Evolutionary conservation across 64 coral and sea anemone genomes (phyloP).

Genomic region (Porites australiensis): DNA sequence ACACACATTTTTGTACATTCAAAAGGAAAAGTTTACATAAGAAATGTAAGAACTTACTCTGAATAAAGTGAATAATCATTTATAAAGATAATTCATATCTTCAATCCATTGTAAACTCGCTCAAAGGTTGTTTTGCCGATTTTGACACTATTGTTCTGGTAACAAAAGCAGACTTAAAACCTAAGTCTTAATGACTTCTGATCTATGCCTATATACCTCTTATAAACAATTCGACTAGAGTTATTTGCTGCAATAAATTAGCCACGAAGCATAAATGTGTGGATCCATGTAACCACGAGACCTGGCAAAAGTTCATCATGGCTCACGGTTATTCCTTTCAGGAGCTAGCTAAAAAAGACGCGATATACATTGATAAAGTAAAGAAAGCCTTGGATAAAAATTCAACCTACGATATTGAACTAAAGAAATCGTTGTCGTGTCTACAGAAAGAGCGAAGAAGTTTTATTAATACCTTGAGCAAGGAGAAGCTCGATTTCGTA

Average conservation of each 20-base stretch:
- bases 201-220: too few species aligned
- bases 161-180: background rate
- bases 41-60: too few species aligned
- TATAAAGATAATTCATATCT: background rate
- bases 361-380: background rate
- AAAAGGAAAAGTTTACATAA: too few species aligned
- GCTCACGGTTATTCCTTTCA: background rate
- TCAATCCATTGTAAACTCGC: background rate
- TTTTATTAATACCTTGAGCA: background rate
- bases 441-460: background rate
- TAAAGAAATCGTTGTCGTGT: background rate
- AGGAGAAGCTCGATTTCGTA: slow-evolving; percentile 7
- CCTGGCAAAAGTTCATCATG: background rate
- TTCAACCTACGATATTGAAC: background rate
- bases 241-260: too few species aligned
- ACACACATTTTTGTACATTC: too few species aligned
- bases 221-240: too few species aligned
- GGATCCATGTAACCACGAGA: background rate
- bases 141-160: background rate
- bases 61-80: background rate
- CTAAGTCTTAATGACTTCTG: too few species aligned
- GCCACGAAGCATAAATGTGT: too few species aligned
- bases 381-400: background rate
- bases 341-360: background rate
- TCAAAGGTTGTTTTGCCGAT: background rate